A percentile compares a stretch with the other conserved stretches of the same genome.
Conservation (phyloP, 2,888 invertebrate genomes). For the Tridacna gigas region DNA sequence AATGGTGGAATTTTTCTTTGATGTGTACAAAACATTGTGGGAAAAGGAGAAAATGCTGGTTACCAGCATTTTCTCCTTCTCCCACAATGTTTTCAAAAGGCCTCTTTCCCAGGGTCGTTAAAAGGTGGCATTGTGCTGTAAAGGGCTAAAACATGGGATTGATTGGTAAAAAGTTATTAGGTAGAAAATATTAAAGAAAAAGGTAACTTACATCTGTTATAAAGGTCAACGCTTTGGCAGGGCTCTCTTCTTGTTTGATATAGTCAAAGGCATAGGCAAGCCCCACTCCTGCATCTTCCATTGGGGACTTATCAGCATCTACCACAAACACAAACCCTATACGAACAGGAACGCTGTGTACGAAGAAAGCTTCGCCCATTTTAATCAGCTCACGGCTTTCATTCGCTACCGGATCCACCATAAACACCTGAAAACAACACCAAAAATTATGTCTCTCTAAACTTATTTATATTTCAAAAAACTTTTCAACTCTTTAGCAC, state of each 20-base stretch:
- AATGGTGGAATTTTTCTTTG: too few species aligned
- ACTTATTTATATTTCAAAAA: too few species aligned
- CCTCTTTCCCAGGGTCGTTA: too few species aligned
- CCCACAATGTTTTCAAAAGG: too few species aligned
- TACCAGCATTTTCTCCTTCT: too few species aligned
- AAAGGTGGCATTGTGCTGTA: too few species aligned
- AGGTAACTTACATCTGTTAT: constrained; percentile 90
- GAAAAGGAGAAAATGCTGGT: too few species aligned
- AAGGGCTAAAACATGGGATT: too few species aligned
- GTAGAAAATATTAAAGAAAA: too few species aligned
- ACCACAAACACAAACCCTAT: constrained; percentile 93
- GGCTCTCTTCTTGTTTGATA: constrained; percentile 90
- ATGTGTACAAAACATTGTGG: too few species aligned
- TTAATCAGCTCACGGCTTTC: constrained; percentile 91
- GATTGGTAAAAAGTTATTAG: neutral
- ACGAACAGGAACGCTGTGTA: constrained; percentile 93
- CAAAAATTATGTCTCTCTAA: too few species aligned
- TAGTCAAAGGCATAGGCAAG: constrained; percentile 96
- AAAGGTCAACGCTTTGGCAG: constrained; percentile 92
- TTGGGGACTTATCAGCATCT: constrained; percentile 88
- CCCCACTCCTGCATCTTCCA: constrained; percentile 92
- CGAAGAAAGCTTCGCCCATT: constrained; percentile 94
- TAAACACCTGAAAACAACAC: constrained; percentile 88
- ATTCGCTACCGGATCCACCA: constrained; percentile 92
- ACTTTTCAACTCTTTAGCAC: too few species aligned